Conservation (phyloP, 2,113 vertebrate genomes). For the Grammomys dolichurus region DNA sequence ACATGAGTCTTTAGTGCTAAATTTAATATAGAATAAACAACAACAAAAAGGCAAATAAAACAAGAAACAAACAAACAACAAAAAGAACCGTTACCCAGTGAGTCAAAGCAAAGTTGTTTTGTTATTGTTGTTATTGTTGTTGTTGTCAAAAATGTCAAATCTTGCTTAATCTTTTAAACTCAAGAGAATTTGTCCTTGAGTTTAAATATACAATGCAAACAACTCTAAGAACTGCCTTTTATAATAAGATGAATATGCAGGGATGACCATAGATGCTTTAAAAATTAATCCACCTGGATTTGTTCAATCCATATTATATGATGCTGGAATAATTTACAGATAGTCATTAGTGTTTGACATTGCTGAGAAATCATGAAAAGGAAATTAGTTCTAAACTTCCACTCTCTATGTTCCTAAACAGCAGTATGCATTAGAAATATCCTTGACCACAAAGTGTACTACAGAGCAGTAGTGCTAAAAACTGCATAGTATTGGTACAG, state of each 20-base stretch:
- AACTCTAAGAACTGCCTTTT: background rate
- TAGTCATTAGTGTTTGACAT: background rate
- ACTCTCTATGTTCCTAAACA: background rate
- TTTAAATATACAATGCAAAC: background rate
- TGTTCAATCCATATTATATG: slow-evolving; percentile 7
- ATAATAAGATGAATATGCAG: background rate
- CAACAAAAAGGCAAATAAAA: no score
- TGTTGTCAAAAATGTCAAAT: background rate
- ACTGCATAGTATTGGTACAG: no score
- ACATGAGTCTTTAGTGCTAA: background rate
- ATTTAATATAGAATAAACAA: background rate
- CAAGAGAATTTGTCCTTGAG: background rate
- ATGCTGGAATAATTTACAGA: slow-evolving; percentile 19
- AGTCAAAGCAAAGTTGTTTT: background rate
- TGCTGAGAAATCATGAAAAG: slow-evolving; percentile 5
- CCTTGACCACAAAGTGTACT: no score
- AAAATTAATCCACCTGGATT: slow-evolving; percentile 12
- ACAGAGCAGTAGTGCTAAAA: no score
- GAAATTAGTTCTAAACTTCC: background rate
- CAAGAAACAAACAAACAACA: no score
- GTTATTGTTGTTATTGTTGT: background rate
- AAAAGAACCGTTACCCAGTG: background rate
- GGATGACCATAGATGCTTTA: background rate
- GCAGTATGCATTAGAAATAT: background rate
- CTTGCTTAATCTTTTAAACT: background rate